Percentiles rank a stretch among this genome's conserved stretches.
phyloP scores from a whole-genome alignment of 1,140 invertebrate genomes.

The Meloidogyne floridensis region DNA sequence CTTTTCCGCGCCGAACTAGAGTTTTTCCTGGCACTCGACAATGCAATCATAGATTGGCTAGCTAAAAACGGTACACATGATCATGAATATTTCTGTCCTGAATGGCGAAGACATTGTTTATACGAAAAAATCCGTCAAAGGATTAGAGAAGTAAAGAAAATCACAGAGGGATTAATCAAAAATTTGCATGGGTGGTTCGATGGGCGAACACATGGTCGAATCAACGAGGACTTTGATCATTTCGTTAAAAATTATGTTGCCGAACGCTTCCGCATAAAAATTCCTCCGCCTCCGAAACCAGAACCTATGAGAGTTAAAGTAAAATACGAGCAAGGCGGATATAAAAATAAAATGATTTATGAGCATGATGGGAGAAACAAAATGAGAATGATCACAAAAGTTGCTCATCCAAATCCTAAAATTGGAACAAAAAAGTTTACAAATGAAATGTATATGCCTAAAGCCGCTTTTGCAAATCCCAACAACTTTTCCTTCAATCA shows the following conservation, averaged over 20 bases:
- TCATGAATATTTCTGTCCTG: not conserved
- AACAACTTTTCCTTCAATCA: not conserved
- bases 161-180: not conserved
- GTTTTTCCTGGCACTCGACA: not conserved
- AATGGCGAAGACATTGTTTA: slow-evolving; percentile 3
- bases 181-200: not conserved
- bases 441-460: not conserved
- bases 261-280: not conserved
- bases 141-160: not conserved
- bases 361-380: not conserved
- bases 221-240: not conserved
- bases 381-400: not conserved
- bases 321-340: not conserved
- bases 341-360: not conserved
- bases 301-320: not conserved
- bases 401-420: not conserved
- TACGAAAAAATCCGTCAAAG: not conserved
- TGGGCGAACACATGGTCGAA: not conserved
- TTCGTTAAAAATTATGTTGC: not conserved
- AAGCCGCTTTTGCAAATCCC: not conserved
- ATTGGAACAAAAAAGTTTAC: not conserved
- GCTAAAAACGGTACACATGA: not conserved
- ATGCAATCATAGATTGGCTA: not conserved
- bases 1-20: not conserved
- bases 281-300: not conserved